These are phyloP conservation scores for Ooceraea biroi DNA, from an alignment of 1,140 invertebrate species.

Conservation along the genomic window DNA sequence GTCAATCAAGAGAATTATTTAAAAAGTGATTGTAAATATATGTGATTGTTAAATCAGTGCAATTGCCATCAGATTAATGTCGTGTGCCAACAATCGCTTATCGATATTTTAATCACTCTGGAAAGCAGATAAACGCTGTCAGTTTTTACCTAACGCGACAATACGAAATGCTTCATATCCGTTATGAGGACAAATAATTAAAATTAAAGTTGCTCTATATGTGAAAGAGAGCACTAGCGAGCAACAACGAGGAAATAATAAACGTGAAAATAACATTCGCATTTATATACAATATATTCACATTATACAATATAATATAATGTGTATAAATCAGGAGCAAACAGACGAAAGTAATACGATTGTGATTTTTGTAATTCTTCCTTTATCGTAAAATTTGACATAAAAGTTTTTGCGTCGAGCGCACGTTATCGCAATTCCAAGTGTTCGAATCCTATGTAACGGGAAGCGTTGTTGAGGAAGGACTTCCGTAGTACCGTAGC, in stretches of 20 bases:
- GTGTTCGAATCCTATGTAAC: slow-evolving; percentile 51
- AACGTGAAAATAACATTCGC: too few relatives aligned
- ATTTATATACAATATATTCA: too few relatives aligned
- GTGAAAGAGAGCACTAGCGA: too few relatives aligned
- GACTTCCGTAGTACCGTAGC: slow-evolving; percentile 51
- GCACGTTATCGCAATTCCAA: slow-evolving; percentile 53
- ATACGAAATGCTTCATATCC: not conserved
- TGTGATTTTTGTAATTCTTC: not conserved
- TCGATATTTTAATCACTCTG: slow-evolving; percentile 48
- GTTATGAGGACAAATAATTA: not conserved
- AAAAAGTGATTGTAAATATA: slow-evolving; percentile 10
- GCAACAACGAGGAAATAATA: too few relatives aligned
- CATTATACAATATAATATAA: too few relatives aligned
- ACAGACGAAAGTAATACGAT: not conserved
- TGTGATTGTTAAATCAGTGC: slow-evolving; percentile 18
- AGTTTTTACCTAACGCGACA: slow-evolving; percentile 10
- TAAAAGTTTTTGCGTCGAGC: slow-evolving; percentile 29
- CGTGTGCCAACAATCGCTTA: slow-evolving; percentile 14
- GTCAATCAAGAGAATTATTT: slow-evolving; percentile 1
- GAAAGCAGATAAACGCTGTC: not conserved
- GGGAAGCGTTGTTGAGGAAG: slow-evolving; percentile 54
- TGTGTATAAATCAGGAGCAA: too few relatives aligned
- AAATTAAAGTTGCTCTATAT: not conserved
- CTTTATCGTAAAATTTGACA: not conserved
- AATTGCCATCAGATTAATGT: slow-evolving; percentile 29